phyloP scores from a whole-genome alignment of 1,140 invertebrate species.

The Chironomus striatipennis region DNA sequence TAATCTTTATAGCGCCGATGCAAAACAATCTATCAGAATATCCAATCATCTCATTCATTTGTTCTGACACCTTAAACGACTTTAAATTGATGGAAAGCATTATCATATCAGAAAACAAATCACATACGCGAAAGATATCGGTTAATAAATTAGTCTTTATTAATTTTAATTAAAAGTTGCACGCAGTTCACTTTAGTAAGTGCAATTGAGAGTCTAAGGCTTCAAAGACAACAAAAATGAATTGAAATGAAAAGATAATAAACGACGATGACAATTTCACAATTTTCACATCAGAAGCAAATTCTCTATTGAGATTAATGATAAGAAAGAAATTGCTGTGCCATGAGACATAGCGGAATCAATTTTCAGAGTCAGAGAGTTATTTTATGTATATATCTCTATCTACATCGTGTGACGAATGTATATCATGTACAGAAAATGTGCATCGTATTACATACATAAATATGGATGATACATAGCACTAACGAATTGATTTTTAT shows the following conservation, averaged over 20 bases:
- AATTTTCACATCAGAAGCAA: not conserved
- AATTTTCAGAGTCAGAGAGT: constrained; percentile 24
- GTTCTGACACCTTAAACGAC: not conserved
- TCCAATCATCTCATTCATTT: too few species aligned
- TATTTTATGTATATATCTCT: too few species aligned
- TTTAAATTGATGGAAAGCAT: not conserved
- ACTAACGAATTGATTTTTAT: not conserved
- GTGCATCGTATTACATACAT: constrained; percentile 2
- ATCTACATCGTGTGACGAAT: not conserved
- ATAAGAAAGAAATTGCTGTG: constrained; percentile 8
- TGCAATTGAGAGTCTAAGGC: not conserved
- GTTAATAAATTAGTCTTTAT: not conserved
- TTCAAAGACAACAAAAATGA: not conserved
- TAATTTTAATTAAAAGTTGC: constrained; percentile 12
- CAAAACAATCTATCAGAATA: not conserved
- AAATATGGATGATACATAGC: not conserved
- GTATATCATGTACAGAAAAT: not conserved
- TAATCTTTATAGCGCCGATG: not conserved
- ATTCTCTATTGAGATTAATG: constrained; percentile 24
- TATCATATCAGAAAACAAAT: not conserved
- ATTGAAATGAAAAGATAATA: not conserved
- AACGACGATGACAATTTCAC: not conserved
- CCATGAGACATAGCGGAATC: constrained; percentile 8
- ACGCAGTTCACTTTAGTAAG: not conserved
- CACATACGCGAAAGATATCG: not conserved